Conservation (phyloP, 2,113 vertebrate genomes). For the Bos indicus region DNA sequence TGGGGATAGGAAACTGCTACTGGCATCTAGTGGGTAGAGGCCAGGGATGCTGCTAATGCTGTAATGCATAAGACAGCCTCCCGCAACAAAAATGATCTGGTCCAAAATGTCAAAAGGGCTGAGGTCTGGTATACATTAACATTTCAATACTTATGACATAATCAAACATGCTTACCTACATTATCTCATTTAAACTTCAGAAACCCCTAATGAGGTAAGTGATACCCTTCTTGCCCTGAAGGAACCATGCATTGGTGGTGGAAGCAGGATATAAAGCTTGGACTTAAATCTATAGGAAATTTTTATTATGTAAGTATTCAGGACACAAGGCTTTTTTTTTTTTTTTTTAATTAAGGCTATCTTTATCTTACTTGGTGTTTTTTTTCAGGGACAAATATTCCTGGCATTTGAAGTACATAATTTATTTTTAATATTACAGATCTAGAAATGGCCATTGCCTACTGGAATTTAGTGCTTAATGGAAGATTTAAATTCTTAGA, state of each 20-base stretch:
- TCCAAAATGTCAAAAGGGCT: neutral
- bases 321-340: neutral
- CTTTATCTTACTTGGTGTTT: neutral
- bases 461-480: constrained; percentile 93
- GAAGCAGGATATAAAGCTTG: neutral
- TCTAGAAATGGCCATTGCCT: constrained; percentile 93
- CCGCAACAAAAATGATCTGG: neutral
- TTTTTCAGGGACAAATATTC: constrained; percentile 55
- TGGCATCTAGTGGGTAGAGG: neutral
- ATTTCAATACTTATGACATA: neutral
- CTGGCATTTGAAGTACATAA: constrained; percentile 68
- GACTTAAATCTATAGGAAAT: neutral
- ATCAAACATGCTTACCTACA: neutral
- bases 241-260: neutral
- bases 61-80: neutral
- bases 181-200: neutral
- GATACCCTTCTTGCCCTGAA: neutral
- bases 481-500: constrained; percentile 94
- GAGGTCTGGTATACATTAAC: neutral
- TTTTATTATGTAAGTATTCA: neutral
- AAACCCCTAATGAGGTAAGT: neutral
- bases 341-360: neutral
- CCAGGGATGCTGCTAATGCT: neutral
- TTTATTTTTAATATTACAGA: constrained; percentile 84
- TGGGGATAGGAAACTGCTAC: neutral